These are phyloP conservation scores for Lordiphosa fenestrarum DNA, from an alignment of 2,888 invertebrate genomes.

Conservation along the genomic window DNA sequence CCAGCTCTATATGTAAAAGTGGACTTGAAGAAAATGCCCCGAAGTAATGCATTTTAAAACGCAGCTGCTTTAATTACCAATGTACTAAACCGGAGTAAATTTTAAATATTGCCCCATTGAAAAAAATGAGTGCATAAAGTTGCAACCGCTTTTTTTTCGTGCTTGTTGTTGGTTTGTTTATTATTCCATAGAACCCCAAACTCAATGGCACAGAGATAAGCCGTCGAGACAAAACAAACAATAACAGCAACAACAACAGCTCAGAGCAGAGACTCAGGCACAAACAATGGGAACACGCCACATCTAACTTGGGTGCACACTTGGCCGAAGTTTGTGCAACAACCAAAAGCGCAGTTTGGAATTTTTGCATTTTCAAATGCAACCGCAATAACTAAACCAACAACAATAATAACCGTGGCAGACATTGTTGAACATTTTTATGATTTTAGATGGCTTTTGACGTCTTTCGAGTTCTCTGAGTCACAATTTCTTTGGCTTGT, in stretches of 20 bases:
- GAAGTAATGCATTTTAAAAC: neutral
- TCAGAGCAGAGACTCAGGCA: conserved; percentile 7
- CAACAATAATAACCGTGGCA: conserved; percentile 30
- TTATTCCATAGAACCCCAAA: conserved; percentile 20
- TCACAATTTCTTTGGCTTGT: conserved; percentile 49
- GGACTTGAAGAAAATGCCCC: neutral
- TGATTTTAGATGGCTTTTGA: conserved; percentile 57
- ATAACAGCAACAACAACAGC: conserved; percentile 2
- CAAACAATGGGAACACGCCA: conserved; percentile 22
- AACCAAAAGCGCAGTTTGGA: conserved; percentile 54
- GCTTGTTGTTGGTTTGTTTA: conserved; percentile 17
- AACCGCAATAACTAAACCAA: conserved; percentile 23
- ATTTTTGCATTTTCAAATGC: conserved; percentile 41
- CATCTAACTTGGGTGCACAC: conserved; percentile 39
- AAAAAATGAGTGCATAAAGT: conserved; percentile 25
- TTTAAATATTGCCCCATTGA: conserved; percentile 24
- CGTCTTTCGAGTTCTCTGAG: conserved; percentile 44
- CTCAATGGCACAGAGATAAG: conserved; percentile 35
- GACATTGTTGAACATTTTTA: conserved; percentile 43
- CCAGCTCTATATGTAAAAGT: too few species aligned
- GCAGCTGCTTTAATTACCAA: conserved; percentile 3
- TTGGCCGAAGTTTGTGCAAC: conserved; percentile 57
- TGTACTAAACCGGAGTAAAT: neutral
- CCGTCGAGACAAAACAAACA: conserved; percentile 13
- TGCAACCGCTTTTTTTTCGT: conserved; percentile 20